phyloP scores from a whole-genome alignment of 1,140 invertebrate species.

The Dolichoris vasculosae region DNA sequence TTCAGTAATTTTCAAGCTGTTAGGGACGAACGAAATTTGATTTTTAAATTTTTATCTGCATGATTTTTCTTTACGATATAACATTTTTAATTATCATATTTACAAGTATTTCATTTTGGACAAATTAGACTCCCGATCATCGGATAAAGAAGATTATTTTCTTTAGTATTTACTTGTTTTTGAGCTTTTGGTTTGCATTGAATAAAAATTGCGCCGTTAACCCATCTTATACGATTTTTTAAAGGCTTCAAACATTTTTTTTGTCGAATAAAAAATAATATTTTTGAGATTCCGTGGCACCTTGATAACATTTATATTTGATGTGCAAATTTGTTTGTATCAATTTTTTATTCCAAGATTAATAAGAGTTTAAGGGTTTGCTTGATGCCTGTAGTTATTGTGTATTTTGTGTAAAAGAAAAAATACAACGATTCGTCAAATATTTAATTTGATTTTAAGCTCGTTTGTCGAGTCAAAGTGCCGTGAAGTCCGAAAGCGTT shows the following conservation, averaged over 20 bases:
- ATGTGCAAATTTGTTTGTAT: neutral
- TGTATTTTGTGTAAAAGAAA: constrained; percentile 3
- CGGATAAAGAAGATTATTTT: constrained; percentile 11
- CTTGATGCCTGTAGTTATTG: constrained; percentile 32
- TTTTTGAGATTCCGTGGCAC: neutral
- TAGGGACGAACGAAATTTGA: neutral
- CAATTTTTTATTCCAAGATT: neutral
- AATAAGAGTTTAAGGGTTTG: neutral
- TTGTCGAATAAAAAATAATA: constrained; percentile 19
- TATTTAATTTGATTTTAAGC: constrained; percentile 9
- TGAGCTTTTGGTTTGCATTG: constrained; percentile 31
- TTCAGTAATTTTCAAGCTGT: constrained; percentile 43
- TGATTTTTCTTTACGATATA: constrained; percentile 40
- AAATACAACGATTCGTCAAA: constrained; percentile 18
- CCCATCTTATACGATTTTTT: constrained; percentile 29
- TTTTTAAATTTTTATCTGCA: constrained; percentile 40
- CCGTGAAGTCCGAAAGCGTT: neutral
- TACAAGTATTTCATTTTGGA: constrained; percentile 40
- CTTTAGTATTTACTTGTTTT: constrained; percentile 21
- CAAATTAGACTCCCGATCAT: neutral
- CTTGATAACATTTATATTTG: neutral
- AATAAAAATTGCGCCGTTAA: constrained; percentile 12
- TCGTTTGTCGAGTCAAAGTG: constrained; percentile 27
- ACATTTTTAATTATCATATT: constrained; percentile 39
- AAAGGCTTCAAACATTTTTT: constrained; percentile 23